Percentiles rank a stretch among this genome's conserved stretches.
Conservation (phyloP, 2,113 vertebrate genomes). For the Cynoglossus semilaevis region DNA sequence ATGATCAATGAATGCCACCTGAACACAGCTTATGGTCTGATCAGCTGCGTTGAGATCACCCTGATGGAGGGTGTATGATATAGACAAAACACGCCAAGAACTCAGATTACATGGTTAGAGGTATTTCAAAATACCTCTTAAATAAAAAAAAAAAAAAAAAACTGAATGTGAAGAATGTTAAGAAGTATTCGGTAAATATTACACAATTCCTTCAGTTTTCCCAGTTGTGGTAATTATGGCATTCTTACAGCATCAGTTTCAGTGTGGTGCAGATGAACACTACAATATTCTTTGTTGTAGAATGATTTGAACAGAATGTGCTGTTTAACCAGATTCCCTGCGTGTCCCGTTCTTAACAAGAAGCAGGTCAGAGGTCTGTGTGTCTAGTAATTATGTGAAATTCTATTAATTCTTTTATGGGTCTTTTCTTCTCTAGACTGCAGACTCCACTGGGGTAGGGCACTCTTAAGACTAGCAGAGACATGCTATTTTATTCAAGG, state of each 20-base stretch:
- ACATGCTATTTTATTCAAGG: conserved; percentile 39
- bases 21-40: too few relatives aligned
- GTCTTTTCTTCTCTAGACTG: conserved; percentile 37
- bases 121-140: too few relatives aligned
- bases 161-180: too few relatives aligned
- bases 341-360: conserved; percentile 45
- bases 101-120: too few relatives aligned
- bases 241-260: not conserved
- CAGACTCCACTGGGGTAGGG: conserved; percentile 27
- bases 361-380: conserved; percentile 45
- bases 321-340: conserved; percentile 20
- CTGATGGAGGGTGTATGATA: too few relatives aligned
- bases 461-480: conserved; percentile 13
- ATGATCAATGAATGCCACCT: too few relatives aligned
- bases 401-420: conserved; percentile 49
- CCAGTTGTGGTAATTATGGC: too few relatives aligned
- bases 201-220: too few relatives aligned
- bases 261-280: conserved; percentile 1
- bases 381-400: conserved; percentile 47
- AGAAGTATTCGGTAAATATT: too few relatives aligned
- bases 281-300: conserved; percentile 16
- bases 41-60: too few relatives aligned
- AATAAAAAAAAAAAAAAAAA: too few relatives aligned
- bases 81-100: too few relatives aligned
- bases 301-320: conserved; percentile 16